Evolutionary conservation across 2,797 vertebrate species (phyloP), one percentile per base, ranked within the genome.

Genomic region (Melanogrammus aeglefinus): DNA sequence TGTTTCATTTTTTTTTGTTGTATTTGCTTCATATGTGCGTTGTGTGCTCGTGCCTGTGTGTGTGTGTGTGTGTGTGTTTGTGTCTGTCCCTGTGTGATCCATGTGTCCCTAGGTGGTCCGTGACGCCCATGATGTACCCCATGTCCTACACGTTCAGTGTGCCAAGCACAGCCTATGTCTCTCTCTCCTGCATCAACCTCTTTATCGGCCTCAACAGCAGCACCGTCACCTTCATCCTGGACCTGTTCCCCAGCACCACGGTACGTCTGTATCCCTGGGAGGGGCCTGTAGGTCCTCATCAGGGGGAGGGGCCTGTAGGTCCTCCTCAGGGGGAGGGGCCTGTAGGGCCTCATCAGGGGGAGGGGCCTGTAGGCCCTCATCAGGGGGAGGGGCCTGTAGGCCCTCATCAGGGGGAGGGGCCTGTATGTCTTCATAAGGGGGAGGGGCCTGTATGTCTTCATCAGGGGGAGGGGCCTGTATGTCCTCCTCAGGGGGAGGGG

Each of bases 91-190:
- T 13, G 41, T 44, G 41, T 41, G 39, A 41, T 41, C 13, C 72
- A 33, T 76, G 31, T 76, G 33, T 44, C 33, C 24, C 24, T 3
- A 99, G 97, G 12, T 99, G 97, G 97, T 96, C 97, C 2, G 92
- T 98, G 85, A 98, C 96, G 3, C 97, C 97, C 72, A 96, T 98
- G 96, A 98, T 99, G 96, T 99, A 99, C 87, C 97, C 97, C 6
- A 93, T 97, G 84, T 93, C 97, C 77, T 96, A 94, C 85, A 80
- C 97, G 79, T 99, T 98, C 91, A 95, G 84, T 35, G 85, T 98
- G 13, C 97, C 97, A 79, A 99, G 97, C 94, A 98, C 97, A 13
- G 97, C 97, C 74, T 99, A 98, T 0, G 96, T 99, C 87, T 96
- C 95, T 76, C 83, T 99, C 85, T 96, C 96, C 31, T 98, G 96